These are phyloP conservation scores for Drosophila tristis DNA, from an alignment of 1,140 invertebrate species.

Conservation along the genomic window DNA sequence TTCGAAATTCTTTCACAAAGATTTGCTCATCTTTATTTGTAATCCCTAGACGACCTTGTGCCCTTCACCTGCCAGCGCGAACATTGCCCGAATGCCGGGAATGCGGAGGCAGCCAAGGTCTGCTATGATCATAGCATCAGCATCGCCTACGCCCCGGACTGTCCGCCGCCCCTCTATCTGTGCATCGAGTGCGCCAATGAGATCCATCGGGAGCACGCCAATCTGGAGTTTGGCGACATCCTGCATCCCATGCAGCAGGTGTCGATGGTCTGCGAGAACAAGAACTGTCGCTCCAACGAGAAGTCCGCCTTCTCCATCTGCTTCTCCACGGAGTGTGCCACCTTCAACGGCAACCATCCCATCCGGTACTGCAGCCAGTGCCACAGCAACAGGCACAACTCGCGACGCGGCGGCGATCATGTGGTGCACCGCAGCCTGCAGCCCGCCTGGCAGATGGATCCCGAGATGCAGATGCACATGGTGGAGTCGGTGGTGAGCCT, in stretches of 20 bases:
- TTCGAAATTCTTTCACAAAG: too few relatives aligned
- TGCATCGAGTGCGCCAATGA: constrained; percentile 98
- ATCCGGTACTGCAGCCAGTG: constrained; percentile 97
- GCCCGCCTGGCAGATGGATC: constrained; percentile 94
- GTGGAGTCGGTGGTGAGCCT: constrained; percentile 98
- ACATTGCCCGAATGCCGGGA: constrained; percentile 92
- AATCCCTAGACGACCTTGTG: constrained; percentile 87
- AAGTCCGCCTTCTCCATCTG: constrained; percentile 98
- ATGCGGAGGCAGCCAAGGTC: constrained; percentile 95
- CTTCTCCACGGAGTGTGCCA: constrained; percentile 98
- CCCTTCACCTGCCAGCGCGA: constrained; percentile 94
- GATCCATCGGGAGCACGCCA: constrained; percentile 92
- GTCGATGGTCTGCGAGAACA: constrained; percentile 98
- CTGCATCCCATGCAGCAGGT: constrained; percentile 97
- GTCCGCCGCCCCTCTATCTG: constrained; percentile 96
- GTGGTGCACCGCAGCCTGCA: constrained; percentile 94
- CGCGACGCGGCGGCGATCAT: constrained; percentile 93
- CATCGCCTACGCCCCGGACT: constrained; percentile 92
- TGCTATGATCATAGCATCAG: constrained; percentile 95
- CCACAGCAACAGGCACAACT: constrained; percentile 94
- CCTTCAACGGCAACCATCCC: constrained; percentile 97
- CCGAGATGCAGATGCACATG: constrained; percentile 96
- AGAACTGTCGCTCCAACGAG: constrained; percentile 96
- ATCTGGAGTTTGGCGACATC: constrained; percentile 95
- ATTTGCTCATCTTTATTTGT: too few relatives aligned